These are phyloP conservation scores for Vanessa cardui DNA, from an alignment of 2,888 invertebrate genomes.

Conservation along the genomic window DNA sequence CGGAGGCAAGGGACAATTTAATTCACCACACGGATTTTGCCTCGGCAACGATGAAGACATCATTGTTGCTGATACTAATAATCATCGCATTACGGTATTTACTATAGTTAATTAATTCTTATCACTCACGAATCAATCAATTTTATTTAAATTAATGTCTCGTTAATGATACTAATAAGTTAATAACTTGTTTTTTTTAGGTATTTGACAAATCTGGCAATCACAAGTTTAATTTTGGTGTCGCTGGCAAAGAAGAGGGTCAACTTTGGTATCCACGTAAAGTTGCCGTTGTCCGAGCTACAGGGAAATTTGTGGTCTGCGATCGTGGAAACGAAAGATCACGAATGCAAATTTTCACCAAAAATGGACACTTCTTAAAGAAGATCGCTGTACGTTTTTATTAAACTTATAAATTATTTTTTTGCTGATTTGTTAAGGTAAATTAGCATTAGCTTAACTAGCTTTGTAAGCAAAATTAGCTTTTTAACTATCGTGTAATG, in stretches of 20 bases:
- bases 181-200: constrained; percentile 71
- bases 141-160: too few relatives aligned
- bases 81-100: constrained; percentile 94
- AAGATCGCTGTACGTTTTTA: constrained; percentile 88
- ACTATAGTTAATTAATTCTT: not conserved
- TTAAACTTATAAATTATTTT: not conserved
- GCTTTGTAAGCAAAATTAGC: too few relatives aligned
- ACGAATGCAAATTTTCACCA: constrained; percentile 98
- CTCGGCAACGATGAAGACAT: constrained; percentile 97
- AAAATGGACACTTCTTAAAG: constrained; percentile 96
- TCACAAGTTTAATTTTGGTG: constrained; percentile 97
- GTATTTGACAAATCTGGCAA: constrained; percentile 97
- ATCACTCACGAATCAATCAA: too few relatives aligned
- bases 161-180: not conserved
- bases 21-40: constrained; percentile 98
- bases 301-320: constrained; percentile 97
- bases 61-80: constrained; percentile 97
- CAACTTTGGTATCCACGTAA: constrained; percentile 98
- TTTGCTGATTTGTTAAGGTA: not conserved
- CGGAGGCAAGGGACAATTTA: constrained; percentile 96
- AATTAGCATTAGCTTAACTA: too few relatives aligned
- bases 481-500: too few relatives aligned
- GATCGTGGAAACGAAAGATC: constrained; percentile 98
- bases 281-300: constrained; percentile 94
- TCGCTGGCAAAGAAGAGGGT: constrained; percentile 97